Evolutionary conservation across 1,140 invertebrate species (phyloP), one percentile per base, ranked within the genome.

Genomic region (Calliopsis andreniformis): DNA sequence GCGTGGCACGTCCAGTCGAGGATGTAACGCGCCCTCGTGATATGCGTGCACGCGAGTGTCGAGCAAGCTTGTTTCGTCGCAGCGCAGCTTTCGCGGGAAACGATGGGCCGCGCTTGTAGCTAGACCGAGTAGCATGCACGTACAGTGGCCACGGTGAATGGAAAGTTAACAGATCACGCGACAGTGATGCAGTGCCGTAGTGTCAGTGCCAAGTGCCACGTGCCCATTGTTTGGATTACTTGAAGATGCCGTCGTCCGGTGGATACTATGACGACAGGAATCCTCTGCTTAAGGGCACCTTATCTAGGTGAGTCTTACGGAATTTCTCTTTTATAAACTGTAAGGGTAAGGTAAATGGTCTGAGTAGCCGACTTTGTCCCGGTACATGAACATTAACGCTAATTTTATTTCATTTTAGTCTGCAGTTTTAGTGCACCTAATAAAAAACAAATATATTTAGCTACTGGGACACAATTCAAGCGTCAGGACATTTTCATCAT

Each of bases 251-350:
- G 78, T 89, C 88, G 72, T 88, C 89, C 86, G 87, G 80, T 70
- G 91, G 92, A 79, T 93, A 92, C 88, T 92, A 92, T 89, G 91
- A 93, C 87, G 90, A 92, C 80, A 92, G 92, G 70, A 93, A 93
- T 89, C 92, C 92, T 77, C 87, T 93, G 70, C 92, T 93, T 87
- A 93, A 93, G 87, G 92, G 92, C 80, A 92, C 91, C 32, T 86
- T 93, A 86, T 92, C 92, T 72, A 93, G 92, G 92, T 93, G 73
- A 89, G 88, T 86, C 64, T 18, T 47, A 70, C 49, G 51, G 32
- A n/a, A 49, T 62, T 79, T 53, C 47, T 3, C 35, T 75, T 69
- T 4, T 32, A n/a, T n/a, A n/a, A n/a, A n/a, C n/a, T n/a, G n/a
- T n/a, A n/a, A n/a, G n/a, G n/a, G n/a, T n/a, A n/a, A n/a, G n/a